These are phyloP conservation scores for Amblyjoppa proteus DNA, from an alignment of 2,888 invertebrate species.

Conservation along the genomic window DNA sequence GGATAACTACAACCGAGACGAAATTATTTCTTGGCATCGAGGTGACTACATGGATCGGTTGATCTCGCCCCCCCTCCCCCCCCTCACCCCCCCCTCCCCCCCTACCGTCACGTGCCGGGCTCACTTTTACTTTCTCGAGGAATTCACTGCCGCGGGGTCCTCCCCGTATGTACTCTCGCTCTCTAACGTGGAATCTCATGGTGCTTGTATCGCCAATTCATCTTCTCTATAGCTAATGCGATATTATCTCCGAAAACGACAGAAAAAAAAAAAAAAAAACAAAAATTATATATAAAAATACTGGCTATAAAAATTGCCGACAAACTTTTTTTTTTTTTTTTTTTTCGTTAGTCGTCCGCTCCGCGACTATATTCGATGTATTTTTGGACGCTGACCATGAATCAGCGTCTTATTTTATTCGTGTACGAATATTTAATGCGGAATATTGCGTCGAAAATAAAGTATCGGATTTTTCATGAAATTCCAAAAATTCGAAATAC, in stretches of 20 bases:
- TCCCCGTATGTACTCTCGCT: slow-evolving; percentile 43
- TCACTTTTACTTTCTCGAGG: slow-evolving; percentile 83
- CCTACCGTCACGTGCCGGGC: slow-evolving; percentile 58
- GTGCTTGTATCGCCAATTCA: slow-evolving; percentile 15
- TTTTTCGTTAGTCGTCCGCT: no score
- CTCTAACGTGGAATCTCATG: slow-evolving; percentile 41
- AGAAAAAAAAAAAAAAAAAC: neutral
- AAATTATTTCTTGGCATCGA: slow-evolving; percentile 44
- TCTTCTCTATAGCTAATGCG: slow-evolving; percentile 15
- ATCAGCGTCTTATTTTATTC: no score
- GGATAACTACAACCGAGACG: neutral
- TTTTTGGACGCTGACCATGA: no score
- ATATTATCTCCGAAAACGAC: neutral
- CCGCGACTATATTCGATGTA: no score
- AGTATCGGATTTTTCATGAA: no score
- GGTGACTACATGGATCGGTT: slow-evolving; percentile 32
- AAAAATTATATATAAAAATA: neutral
- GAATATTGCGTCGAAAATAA: no score
- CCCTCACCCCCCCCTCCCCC: neutral
- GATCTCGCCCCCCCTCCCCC: slow-evolving; percentile 7
- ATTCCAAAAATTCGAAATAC: no score
- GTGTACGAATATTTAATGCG: no score
- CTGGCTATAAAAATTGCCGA: no score
- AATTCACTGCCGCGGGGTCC: slow-evolving; percentile 75
- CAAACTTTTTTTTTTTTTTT: no score